Base-by-base conservation (phyloP, 2,888 invertebrate genomes). In the Chalcosyrphus nemorum region DNA sequence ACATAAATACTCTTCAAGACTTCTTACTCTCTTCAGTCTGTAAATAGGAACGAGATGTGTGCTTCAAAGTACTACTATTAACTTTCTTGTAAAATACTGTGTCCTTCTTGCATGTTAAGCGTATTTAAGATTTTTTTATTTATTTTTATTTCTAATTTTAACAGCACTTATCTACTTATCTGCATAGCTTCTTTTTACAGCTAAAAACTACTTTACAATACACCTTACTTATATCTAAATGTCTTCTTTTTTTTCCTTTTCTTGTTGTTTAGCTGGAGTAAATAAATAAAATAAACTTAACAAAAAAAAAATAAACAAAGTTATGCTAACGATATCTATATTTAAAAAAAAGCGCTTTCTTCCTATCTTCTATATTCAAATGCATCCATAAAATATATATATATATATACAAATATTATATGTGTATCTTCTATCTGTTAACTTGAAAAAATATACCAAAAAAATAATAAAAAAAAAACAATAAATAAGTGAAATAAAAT, bases 381-480 rank as follows among this genome's bases (percentile, higher is more conserved):
- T 84, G 84, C 84, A 84, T 84, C 84, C 84, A 75, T 35, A 80
- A 87, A 85, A 86, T 74, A 85, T 43, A 85, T 76, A 85, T 47
- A 82, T 78, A 85, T 86, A 86, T 87, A 88, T 78, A 86, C 75
- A 84, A 75, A 71, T 82, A 78, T 74, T 75, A 56, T 72, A 80
- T 81, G 75, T 82, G 76, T 85, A 87, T 87, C 86, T 85, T 74
- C 84, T 84, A 74, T 80, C 78, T 84, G 70, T 84, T 84, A 80
- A 75, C 72, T 71, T 82, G 11, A 65, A 63, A 65, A 63, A 32
- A 41, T 43, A 45, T 68, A 63, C 43, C 38, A 47, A 57, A 76
- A 57, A 57, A 41, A 57, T n/a, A 41, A 50, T n/a, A 68, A 70
- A 71, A 72, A 52, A 38, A 52, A 47, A n/a, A 9, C 2, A 32